Evolutionary conservation across 2,888 invertebrate species (phyloP).

Genomic region (Diachrysia chrysitis): DNA sequence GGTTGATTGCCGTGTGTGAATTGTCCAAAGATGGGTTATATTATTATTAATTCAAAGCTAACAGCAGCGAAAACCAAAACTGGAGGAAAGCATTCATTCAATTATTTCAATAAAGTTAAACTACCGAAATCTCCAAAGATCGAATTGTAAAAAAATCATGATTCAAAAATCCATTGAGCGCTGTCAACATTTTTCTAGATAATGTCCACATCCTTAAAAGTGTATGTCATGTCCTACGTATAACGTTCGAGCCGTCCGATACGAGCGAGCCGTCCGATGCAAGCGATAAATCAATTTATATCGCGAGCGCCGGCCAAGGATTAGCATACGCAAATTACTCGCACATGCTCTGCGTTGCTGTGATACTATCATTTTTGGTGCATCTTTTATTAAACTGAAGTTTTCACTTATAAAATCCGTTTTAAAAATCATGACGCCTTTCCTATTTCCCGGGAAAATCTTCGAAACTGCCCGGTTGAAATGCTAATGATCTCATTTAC

Average conservation of each 20-base stretch:
- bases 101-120: not conserved
- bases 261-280: constrained; percentile 42
- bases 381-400: constrained; percentile 31
- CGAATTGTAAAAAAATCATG: not conserved
- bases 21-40: too few species aligned
- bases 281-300: constrained; percentile 58
- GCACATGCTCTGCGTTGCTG: constrained; percentile 38
- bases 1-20: too few species aligned
- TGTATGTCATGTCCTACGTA: constrained; percentile 13
- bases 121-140: not conserved
- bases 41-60: too few species aligned
- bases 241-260: constrained; percentile 29
- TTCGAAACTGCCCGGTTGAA: too few species aligned
- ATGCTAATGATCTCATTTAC: too few species aligned
- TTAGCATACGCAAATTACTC: constrained; percentile 60
- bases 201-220: constrained; percentile 30
- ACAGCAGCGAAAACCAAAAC: too few species aligned
- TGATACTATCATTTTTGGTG: constrained; percentile 36
- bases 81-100: too few species aligned
- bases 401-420: constrained; percentile 16
- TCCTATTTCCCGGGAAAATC: too few species aligned
- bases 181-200: constrained; percentile 21
- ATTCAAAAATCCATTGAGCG: too few species aligned
- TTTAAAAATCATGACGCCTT: not conserved
- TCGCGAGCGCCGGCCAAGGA: constrained; percentile 42